A percentile compares a stretch with the other conserved stretches of the same genome.
Evolutionary conservation across 2,797 vertebrate genomes (phyloP).

Genomic region (Anabacerthia variegaticeps): DNA sequence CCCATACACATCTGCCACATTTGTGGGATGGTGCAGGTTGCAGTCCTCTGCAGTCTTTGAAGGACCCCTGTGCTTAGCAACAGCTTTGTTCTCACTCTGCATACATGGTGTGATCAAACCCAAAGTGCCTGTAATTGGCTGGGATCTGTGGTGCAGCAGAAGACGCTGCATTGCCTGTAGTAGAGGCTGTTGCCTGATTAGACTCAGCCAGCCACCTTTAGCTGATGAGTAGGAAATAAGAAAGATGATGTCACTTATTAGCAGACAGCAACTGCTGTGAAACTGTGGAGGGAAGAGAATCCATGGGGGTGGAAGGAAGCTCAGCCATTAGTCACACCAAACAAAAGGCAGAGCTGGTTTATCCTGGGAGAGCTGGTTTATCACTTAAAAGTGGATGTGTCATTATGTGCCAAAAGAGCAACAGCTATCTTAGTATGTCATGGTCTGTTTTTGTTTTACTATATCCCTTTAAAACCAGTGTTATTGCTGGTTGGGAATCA

Average conservation of each 20-base stretch:
- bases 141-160: not conserved
- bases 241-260: not conserved
- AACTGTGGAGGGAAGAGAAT: not conserved
- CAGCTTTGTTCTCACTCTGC: not conserved
- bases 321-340: not conserved
- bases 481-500: not conserved
- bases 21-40: not conserved
- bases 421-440: not conserved
- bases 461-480: not conserved
- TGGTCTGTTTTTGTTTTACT: not conserved
- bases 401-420: not conserved
- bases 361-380: not conserved
- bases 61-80: not conserved
- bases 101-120: not conserved
- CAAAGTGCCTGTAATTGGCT: not conserved
- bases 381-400: not conserved
- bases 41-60: not conserved
- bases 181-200: not conserved
- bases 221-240: not conserved
- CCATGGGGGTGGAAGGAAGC: not conserved
- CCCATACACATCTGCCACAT: rapidly evolving
- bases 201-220: not conserved
- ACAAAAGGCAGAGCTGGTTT: not conserved
- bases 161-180: not conserved
- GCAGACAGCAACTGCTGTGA: not conserved